Conservation (phyloP, 2,888 invertebrate species). For the Melitaea athalia region DNA sequence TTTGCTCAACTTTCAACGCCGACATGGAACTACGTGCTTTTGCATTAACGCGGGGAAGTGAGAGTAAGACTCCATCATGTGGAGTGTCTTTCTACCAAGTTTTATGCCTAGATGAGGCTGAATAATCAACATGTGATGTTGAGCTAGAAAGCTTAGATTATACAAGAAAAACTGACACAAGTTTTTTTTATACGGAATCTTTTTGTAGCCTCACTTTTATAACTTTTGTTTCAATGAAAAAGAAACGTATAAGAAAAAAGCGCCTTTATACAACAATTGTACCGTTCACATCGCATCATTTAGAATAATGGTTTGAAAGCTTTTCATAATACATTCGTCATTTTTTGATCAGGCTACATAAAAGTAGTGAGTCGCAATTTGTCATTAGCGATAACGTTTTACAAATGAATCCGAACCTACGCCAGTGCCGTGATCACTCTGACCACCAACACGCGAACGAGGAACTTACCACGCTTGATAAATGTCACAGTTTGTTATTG, state of each 20-base stretch:
- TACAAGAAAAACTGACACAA: slow-evolving; percentile 19
- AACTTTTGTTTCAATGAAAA: not conserved
- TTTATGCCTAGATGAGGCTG: slow-evolving; percentile 72
- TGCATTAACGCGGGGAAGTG: slow-evolving; percentile 76
- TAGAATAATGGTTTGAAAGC: slow-evolving; percentile 40
- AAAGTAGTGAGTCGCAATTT: slow-evolving; percentile 73
- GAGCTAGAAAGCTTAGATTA: slow-evolving; percentile 49
- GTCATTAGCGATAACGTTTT: slow-evolving; percentile 74
- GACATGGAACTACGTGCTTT: slow-evolving; percentile 78
- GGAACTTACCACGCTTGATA: slow-evolving; percentile 58
- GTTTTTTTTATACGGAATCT: slow-evolving; percentile 8
- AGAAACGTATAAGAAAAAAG: not conserved
- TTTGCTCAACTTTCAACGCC: slow-evolving; percentile 78
- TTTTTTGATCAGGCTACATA: slow-evolving; percentile 66
- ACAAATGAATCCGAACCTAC: slow-evolving; percentile 73
- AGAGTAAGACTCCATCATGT: slow-evolving; percentile 65
- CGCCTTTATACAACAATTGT: not conserved
- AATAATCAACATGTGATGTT: slow-evolving; percentile 73
- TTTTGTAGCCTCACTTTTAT: slow-evolving; percentile 10
- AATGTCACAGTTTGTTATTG: slow-evolving; percentile 62
- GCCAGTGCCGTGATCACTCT: slow-evolving; percentile 60
- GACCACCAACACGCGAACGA: slow-evolving; percentile 66
- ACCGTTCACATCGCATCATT: not conserved
- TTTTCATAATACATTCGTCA: slow-evolving; percentile 48
- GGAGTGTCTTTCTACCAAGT: slow-evolving; percentile 73